Conservation (phyloP, 2,797 vertebrate species). For the Chrysocyon brachyurus region DNA sequence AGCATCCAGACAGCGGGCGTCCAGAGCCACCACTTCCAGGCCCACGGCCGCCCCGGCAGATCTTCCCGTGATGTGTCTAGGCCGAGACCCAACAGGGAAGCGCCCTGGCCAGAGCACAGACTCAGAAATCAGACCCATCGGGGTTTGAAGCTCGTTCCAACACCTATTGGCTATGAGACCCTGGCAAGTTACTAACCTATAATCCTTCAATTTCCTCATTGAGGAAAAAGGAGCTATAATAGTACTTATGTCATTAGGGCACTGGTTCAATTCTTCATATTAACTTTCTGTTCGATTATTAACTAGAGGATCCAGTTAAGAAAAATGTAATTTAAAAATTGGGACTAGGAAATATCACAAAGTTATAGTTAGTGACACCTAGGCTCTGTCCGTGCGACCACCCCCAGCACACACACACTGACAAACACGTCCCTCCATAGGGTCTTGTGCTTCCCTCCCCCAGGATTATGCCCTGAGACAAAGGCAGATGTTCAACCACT, state of each 20-base stretch:
- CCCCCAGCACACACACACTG: neutral
- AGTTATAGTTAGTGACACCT: too few species aligned
- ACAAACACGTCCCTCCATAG: neutral
- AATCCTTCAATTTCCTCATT: neutral
- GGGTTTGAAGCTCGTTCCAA: neutral
- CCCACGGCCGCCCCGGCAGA: neutral
- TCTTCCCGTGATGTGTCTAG: neutral
- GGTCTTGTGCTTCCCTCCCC: neutral
- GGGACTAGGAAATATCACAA: neutral
- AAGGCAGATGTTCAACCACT: too few species aligned
- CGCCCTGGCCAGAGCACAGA: neutral
- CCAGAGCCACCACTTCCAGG: neutral
- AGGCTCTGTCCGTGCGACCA: too few species aligned
- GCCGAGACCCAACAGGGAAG: neutral
- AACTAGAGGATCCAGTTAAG: neutral
- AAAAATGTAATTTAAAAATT: neutral
- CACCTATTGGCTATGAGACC: neutral
- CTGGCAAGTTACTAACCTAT: neutral
- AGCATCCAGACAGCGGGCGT: too few species aligned
- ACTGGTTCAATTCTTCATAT: neutral
- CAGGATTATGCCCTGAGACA: neutral
- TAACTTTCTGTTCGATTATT: neutral
- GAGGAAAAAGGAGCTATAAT: neutral
- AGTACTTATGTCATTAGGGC: neutral
- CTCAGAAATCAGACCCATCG: neutral